Base-by-base conservation (phyloP, 2,797 vertebrate species). In the Scleropages formosus region DNA sequence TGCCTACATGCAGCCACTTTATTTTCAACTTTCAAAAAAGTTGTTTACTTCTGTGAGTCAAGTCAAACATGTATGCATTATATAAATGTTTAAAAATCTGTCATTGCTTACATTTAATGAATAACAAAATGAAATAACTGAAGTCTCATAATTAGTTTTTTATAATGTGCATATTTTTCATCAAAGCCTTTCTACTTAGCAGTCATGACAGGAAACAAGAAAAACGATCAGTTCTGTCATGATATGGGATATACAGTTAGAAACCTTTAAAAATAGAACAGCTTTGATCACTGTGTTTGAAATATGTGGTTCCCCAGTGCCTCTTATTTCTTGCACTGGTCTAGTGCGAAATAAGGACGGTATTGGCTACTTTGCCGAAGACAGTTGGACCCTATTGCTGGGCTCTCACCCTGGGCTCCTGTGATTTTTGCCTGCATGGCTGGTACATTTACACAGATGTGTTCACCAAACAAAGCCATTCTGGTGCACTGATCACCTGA, bases 231-330 rank as follows among this genome's bases (percentile, higher is more conserved):
- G 8, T 71, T 47, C 4, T 71, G 46, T 51, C 67, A 70, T 22
- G 15, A 49, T 26, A n/a, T 22, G 47, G 20, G 20, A 10, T 20
- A 69, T 3, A 27, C 20, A 16, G 20, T 9, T 26, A 20, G 65
- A 68, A 46, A 68, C 65, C 12, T 44, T 67, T 67, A n/a, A 24
- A 13, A 68, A 24, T 68, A 24, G 62, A 64, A n/a, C 22, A 64
- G 62, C 18, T 64, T 31, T 61, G n/a, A 61, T 20, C 59, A 61
- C 18, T 20, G n/a, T 20, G 61, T 20, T 8, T 61, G 59, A 61
- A 44, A 67, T 44, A 47, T 46, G 6, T 16, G 16, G 12, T 16
- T 39, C 63, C 39, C 46, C 15, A 73, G 62, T 73, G 71, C 39
- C 58, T 24, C 12, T 62, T n/a, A 62, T 61, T 73, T 60, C n/a